phyloP scores from a whole-genome alignment of 2,888 invertebrate genomes.

The Pheosia gnoma region DNA sequence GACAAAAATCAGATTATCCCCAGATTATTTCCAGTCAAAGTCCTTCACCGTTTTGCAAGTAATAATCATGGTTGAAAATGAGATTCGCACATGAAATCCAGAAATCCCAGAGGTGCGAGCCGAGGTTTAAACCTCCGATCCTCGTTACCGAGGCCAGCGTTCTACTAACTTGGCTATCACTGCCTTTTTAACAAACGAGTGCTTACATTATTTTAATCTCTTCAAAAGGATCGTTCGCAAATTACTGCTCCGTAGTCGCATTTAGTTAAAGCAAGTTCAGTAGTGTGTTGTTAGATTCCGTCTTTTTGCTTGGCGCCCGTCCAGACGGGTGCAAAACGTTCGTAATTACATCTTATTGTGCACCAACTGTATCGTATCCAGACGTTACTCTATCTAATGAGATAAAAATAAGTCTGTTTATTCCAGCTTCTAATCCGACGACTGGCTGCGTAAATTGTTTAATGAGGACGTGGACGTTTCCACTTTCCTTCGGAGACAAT shows the following conservation, averaged over 20 bases:
- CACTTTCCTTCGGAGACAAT: background rate
- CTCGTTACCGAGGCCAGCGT: too few relatives aligned
- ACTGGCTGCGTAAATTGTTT: constrained; percentile 19
- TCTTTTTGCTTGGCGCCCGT: constrained; percentile 45
- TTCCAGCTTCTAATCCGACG: constrained; percentile 17
- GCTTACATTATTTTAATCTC: constrained; percentile 4
- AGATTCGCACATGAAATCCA: too few relatives aligned
- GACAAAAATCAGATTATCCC: too few relatives aligned
- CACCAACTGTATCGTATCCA: constrained; percentile 36
- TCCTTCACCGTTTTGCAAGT: too few relatives aligned
- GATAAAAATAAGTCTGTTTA: constrained; percentile 23
- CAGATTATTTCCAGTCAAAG: too few relatives aligned
- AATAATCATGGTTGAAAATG: too few relatives aligned
- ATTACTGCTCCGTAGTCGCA: background rate
- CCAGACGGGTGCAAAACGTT: constrained; percentile 46
- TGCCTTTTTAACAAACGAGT: background rate
- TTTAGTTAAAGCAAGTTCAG: constrained; percentile 19
- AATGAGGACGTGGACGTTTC: background rate
- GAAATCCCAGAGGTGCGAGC: too few relatives aligned
- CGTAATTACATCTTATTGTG: constrained; percentile 54
- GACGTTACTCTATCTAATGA: constrained; percentile 27
- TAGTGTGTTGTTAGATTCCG: constrained; percentile 31
- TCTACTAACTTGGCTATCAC: too few relatives aligned
- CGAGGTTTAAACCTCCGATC: too few relatives aligned
- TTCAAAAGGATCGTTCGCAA: constrained; percentile 2